phyloP scores from a whole-genome alignment of 2,797 vertebrate genomes.

The Antrozous pallidus region DNA sequence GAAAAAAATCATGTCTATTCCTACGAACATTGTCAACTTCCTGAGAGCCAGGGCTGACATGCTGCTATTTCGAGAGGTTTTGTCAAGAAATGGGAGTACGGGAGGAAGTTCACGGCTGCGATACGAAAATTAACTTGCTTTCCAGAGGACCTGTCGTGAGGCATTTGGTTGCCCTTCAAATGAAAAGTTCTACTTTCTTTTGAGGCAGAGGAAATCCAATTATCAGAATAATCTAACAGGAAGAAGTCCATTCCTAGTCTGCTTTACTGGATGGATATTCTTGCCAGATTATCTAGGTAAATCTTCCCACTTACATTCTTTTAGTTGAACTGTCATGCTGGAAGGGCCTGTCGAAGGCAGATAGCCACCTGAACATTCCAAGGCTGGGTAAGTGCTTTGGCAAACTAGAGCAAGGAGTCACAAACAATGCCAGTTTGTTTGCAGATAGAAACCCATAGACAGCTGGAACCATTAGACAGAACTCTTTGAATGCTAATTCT shows the following conservation, averaged over 20 bases:
- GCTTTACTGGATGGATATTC: slow-evolving; percentile 3
- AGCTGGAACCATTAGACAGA: not conserved
- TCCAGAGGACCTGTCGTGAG: slow-evolving; percentile 42
- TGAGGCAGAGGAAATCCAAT: slow-evolving; percentile 36
- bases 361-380: not conserved
- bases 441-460: not conserved
- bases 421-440: not conserved
- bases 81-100: slow-evolving; percentile 56
- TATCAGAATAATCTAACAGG: slow-evolving; percentile 20
- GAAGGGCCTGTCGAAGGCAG: not conserved
- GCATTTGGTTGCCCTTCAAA: slow-evolving; percentile 48
- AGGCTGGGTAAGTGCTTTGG: not conserved
- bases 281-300: slow-evolving; percentile 10
- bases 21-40: slow-evolving; percentile 70
- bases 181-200: slow-evolving; percentile 37
- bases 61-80: slow-evolving; percentile 70
- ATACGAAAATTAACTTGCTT: slow-evolving; percentile 65
- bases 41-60: slow-evolving; percentile 71
- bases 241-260: not conserved
- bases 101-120: slow-evolving; percentile 49
- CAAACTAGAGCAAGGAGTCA: not conserved
- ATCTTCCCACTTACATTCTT: slow-evolving; percentile 11
- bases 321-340: not conserved
- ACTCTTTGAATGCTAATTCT: not conserved
- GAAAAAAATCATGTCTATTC: slow-evolving; percentile 71